phyloP scores from a whole-genome alignment of 2,113 vertebrate genomes.

The Oplegnathus fasciatus region DNA sequence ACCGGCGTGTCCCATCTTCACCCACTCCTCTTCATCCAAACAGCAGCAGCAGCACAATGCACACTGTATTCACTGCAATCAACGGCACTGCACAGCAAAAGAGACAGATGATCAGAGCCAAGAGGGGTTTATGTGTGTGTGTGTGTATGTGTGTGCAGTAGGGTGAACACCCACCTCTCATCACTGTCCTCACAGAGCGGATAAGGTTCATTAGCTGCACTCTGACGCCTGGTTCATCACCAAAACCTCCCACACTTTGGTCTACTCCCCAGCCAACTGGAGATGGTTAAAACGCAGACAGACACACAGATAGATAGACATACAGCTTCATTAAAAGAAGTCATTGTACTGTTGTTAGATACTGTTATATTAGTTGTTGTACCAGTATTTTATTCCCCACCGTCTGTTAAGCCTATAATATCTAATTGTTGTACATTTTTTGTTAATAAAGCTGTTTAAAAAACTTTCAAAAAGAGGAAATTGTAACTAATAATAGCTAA shows the following conservation, averaged over 20 bases:
- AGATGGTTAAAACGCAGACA: background rate
- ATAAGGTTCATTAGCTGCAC: conserved; percentile 94
- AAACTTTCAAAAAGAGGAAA: background rate
- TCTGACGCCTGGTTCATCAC: conserved; percentile 97
- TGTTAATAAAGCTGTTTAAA: conserved; percentile 2
- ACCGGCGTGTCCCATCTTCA: background rate
- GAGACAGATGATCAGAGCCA: background rate
- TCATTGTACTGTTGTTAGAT: background rate
- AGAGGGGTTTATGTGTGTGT: background rate
- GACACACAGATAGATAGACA: background rate
- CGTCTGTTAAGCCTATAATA: background rate
- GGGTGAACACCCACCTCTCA: conserved; percentile 89
- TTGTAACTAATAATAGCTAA: background rate
- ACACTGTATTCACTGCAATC: conserved; percentile 93
- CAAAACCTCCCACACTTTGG: conserved; percentile 95
- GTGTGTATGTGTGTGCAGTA: background rate
- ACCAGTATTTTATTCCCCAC: background rate
- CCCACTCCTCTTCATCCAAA: conserved; percentile 87
- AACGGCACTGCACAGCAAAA: conserved; percentile 89
- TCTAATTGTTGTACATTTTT: background rate
- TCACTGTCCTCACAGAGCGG: conserved; percentile 95
- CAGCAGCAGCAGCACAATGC: conserved; percentile 92
- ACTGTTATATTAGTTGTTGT: background rate
- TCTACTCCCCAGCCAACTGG: conserved; percentile 96
- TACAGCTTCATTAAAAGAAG: background rate